Evolutionary conservation across 2,888 invertebrate genomes (phyloP).

Genomic region (Alsophila aescularia): DNA sequence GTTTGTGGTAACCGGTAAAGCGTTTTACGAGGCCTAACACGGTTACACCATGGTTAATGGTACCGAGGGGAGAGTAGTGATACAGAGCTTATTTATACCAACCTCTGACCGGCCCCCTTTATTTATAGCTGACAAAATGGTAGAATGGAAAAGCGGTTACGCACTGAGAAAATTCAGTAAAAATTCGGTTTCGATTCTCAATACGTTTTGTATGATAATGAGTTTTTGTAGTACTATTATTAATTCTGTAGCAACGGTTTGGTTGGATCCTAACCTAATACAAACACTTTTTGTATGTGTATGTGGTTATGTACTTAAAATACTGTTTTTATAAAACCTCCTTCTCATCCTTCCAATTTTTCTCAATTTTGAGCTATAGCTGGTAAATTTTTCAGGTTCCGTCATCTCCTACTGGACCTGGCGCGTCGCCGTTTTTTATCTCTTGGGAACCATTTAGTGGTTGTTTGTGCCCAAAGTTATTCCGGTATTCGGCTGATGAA

Average conservation of each 20-base stretch:
- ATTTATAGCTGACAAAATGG: constrained; percentile 22
- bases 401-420: no score
- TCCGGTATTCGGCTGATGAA: no score
- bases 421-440: no score
- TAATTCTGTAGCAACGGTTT: not conserved
- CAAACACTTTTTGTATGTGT: no score
- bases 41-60: constrained; percentile 68
- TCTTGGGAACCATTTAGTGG: no score
- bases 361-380: no score
- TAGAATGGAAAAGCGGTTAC: constrained; percentile 14
- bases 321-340: no score
- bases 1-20: constrained; percentile 69
- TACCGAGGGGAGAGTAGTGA: constrained; percentile 62
- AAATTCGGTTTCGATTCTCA: not conserved
- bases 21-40: constrained; percentile 65
- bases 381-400: no score
- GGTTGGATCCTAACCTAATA: not conserved
- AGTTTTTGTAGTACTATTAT: no score
- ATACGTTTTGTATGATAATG: constrained; percentile 15
- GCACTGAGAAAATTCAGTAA: constrained; percentile 8
- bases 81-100: constrained; percentile 52
- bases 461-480: no score
- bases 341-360: no score
- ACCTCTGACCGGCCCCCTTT: constrained; percentile 46
- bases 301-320: no score